Percentiles rank a stretch among this genome's conserved stretches.
These are phyloP conservation scores for Ylistrum balloti DNA, from an alignment of 1,140 invertebrate species.

Conservation along the genomic window DNA sequence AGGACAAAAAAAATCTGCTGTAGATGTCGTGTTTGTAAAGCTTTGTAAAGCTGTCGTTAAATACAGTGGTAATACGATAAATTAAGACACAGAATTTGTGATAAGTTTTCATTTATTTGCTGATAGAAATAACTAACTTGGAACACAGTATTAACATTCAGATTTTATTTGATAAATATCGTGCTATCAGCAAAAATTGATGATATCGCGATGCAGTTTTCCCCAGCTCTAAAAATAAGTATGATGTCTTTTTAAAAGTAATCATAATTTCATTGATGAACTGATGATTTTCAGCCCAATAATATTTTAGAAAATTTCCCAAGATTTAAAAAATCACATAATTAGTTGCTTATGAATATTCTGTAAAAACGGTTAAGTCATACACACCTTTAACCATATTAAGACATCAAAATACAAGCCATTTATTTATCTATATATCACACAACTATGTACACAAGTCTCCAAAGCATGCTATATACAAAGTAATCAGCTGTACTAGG, in stretches of 20 bases:
- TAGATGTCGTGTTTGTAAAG: no score
- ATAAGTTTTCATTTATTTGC: no score
- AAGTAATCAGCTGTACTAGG: background rate
- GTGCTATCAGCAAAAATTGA: no score
- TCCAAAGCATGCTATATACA: constrained; percentile 12
- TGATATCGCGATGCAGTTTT: no score
- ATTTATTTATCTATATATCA: background rate
- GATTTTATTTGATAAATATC: no score
- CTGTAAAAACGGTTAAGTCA: background rate
- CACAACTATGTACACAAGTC: background rate
- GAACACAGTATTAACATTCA: no score
- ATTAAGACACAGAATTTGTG: no score
- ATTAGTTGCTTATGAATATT: background rate
- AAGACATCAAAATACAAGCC: background rate
- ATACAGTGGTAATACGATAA: no score
- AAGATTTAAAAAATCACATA: background rate
- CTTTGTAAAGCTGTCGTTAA: no score
- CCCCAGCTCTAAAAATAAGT: no score
- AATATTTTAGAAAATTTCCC: background rate
- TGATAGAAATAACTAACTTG: no score
- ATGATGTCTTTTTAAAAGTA: background rate
- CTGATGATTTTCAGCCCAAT: background rate
- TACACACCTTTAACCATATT: background rate
- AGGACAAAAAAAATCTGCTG: no score
- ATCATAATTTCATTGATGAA: background rate